phyloP scores from a whole-genome alignment of 1,140 invertebrate genomes.

The Cardiocondyla obscurior region DNA sequence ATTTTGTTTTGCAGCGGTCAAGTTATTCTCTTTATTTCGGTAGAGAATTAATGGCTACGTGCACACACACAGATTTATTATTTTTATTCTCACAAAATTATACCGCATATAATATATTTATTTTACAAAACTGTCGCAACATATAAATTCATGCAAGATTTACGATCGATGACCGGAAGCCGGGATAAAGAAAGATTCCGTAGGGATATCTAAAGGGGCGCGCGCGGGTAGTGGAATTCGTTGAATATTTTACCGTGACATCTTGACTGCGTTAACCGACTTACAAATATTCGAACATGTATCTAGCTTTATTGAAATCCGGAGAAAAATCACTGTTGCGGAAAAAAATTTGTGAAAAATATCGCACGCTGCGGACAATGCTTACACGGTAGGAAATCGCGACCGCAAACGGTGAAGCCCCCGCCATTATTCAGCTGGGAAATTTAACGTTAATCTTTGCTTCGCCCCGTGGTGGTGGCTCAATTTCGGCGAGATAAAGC shows the following conservation, averaged over 20 bases:
- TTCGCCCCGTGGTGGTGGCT: neutral
- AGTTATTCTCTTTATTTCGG: conserved; percentile 4
- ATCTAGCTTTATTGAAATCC: conserved; percentile 49
- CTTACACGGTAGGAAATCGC: conserved; percentile 45
- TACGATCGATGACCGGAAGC: neutral
- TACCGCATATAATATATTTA: neutral
- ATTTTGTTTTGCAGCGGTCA: neutral
- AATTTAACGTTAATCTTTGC: conserved; percentile 54
- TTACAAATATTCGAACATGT: conserved; percentile 54
- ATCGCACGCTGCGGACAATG: neutral
- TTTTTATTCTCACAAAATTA: conserved; percentile 17
- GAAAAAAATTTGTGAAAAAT: conserved; percentile 13
- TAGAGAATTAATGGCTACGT: neutral
- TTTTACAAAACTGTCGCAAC: conserved; percentile 10
- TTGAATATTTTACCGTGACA: conserved; percentile 55
- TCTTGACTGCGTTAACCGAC: conserved; percentile 44
- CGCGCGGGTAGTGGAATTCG: conserved; percentile 30
- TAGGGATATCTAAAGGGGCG: neutral
- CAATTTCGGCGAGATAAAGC: conserved; percentile 46
- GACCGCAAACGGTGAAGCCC: conserved; percentile 1
- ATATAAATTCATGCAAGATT: conserved; percentile 6
- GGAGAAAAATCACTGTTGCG: conserved; percentile 5
- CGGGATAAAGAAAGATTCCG: neutral
- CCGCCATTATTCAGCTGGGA: conserved; percentile 53
- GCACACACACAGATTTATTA: neutral